Conservation (phyloP, 2,888 invertebrate genomes). For the Caenorhabditis sp. region DNA sequence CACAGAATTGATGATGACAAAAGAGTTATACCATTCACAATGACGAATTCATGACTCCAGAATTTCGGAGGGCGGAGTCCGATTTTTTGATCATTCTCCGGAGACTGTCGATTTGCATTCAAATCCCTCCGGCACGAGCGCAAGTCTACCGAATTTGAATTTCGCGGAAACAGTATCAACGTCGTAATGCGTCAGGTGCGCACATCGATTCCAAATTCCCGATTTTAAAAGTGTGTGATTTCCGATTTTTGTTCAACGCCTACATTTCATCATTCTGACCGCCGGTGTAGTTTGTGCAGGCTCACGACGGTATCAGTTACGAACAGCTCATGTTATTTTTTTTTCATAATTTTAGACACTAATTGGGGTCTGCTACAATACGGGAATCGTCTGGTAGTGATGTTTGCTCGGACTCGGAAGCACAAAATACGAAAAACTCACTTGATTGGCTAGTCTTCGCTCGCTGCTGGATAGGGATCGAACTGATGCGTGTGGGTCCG, state of each 20-base stretch:
- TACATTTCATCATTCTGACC: slow-evolving; percentile 23
- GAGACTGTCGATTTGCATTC: slow-evolving; percentile 20
- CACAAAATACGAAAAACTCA: slow-evolving; percentile 7
- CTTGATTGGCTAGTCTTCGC: too few species aligned
- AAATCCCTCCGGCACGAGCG: background rate
- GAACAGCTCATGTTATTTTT: background rate
- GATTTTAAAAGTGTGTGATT: slow-evolving; percentile 42
- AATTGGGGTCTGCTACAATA: background rate
- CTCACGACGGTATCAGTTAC: slow-evolving; percentile 12
- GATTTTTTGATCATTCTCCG: slow-evolving; percentile 32
- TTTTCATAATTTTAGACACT: slow-evolving; percentile 6
- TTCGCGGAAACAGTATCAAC: slow-evolving; percentile 13
- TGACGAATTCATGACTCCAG: slow-evolving; percentile 42
- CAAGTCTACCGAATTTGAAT: slow-evolving; percentile 6
- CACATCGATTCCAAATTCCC: too few species aligned
- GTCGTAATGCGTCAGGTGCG: slow-evolving; percentile 16
- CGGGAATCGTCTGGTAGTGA: background rate
- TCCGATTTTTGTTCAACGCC: slow-evolving; percentile 12
- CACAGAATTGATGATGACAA: background rate
- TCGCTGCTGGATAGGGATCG: background rate
- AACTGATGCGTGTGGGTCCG: too few species aligned
- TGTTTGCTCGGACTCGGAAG: background rate
- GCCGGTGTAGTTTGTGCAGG: background rate
- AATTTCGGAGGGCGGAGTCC: slow-evolving; percentile 2
- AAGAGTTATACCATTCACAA: background rate